phyloP scores from a whole-genome alignment of 2,113 vertebrate genomes.

The Brachyhypopomus gauderio region DNA sequence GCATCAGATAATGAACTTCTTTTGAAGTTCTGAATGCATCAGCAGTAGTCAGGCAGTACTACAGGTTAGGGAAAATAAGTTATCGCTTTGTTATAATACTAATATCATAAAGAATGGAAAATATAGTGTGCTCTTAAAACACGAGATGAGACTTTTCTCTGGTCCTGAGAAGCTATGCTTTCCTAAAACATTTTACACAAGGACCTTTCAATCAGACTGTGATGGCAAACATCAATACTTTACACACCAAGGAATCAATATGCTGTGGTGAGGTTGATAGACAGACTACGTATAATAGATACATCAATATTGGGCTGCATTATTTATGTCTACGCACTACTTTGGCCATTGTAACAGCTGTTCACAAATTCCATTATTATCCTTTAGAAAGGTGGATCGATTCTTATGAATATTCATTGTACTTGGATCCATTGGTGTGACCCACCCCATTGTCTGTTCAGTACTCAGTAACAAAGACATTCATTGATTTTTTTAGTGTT shows the following conservation, averaged over 20 bases:
- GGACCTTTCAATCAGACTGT: conserved; percentile 8
- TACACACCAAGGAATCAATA: conserved; percentile 28
- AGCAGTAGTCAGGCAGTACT: not conserved
- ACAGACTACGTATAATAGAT: not conserved
- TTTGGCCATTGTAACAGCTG: conserved; percentile 17
- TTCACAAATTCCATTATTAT: conserved; percentile 26
- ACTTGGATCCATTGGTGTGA: conserved; percentile 21
- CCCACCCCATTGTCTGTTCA: not conserved
- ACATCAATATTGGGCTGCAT: conserved; percentile 24
- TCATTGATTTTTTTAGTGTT: not conserved
- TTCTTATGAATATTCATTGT: conserved; percentile 36
- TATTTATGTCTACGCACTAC: conserved; percentile 27
- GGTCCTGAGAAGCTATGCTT: not conserved
- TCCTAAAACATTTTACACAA: not conserved
- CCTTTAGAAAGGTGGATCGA: conserved; percentile 29
- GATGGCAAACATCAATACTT: conserved; percentile 20
- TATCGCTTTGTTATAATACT: not conserved
- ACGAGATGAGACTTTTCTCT: too few species aligned
- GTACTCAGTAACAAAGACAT: conserved; percentile 13
- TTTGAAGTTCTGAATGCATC: not conserved
- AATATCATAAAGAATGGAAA: conserved; percentile 2
- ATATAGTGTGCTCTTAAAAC: not conserved
- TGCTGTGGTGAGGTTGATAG: not conserved
- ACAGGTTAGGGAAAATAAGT: conserved; percentile 15
- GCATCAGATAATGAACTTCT: not conserved